Evolutionary conservation across 2,113 vertebrate genomes (phyloP).

Genomic region (Amphilophus citrinellus): DNA sequence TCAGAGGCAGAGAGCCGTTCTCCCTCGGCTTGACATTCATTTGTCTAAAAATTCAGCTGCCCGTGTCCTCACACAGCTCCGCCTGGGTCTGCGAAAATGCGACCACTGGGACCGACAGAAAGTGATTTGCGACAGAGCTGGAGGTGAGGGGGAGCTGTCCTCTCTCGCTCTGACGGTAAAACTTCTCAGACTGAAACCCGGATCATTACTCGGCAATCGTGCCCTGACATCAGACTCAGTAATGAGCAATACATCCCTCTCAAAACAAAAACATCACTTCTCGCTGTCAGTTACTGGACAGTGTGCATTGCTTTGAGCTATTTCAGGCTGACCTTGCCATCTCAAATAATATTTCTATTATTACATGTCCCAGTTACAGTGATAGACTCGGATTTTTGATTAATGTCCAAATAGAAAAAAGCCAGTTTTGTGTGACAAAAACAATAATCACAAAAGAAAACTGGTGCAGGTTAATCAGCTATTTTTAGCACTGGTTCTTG

Average conservation of each 20-base stretch:
- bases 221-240: conserved; percentile 49
- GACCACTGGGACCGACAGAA: background rate
- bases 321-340: background rate
- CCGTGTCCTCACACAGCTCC: background rate
- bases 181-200: conserved; percentile 21
- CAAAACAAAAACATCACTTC: background rate
- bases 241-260: conserved; percentile 29
- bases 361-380: background rate
- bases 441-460: background rate
- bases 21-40: background rate
- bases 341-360: background rate
- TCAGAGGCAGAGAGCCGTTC: background rate
- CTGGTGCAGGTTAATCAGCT: background rate
- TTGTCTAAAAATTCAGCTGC: conserved; percentile 10
- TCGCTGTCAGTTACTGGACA: background rate
- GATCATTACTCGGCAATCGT: background rate
- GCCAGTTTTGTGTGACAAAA: background rate
- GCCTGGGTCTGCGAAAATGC: background rate
- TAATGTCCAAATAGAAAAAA: background rate
- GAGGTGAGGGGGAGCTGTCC: conserved; percentile 6
- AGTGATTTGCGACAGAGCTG: background rate
- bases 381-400: conserved; percentile 4
- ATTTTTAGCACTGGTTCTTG: background rate
- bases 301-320: background rate
- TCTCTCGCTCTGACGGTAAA: background rate